phyloP scores from a whole-genome alignment of 2,113 vertebrate genomes.

The Raja brachyura region DNA sequence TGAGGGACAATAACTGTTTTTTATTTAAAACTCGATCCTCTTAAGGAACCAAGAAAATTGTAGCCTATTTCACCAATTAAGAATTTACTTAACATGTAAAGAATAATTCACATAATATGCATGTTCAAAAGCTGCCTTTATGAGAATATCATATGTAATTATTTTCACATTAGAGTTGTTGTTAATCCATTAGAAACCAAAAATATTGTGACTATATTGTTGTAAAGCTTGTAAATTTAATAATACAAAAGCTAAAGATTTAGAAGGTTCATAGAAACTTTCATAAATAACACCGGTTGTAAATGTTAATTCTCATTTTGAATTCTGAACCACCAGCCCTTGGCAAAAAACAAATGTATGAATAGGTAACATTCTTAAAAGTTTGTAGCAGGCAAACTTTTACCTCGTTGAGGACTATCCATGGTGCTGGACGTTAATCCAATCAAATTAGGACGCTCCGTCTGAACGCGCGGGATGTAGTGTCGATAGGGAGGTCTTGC shows the following conservation, averaged over 20 bases:
- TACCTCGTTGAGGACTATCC: slow-evolving; percentile 86
- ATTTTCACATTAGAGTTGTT: not conserved
- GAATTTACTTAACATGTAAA: not conserved
- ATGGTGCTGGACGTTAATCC: slow-evolving; percentile 86
- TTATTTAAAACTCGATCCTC: not conserved
- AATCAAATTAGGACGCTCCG: slow-evolving; percentile 90
- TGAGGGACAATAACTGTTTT: not conserved
- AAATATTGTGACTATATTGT: not conserved
- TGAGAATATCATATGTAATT: not conserved
- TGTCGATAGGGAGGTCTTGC: slow-evolving; percentile 84
- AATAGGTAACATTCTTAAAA: too few species aligned
- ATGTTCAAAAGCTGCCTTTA: not conserved
- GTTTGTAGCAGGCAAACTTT: not conserved
- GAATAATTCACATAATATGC: not conserved
- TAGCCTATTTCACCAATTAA: not conserved
- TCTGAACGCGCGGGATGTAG: slow-evolving; percentile 90
- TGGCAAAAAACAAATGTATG: not conserved
- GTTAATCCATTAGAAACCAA: not conserved
- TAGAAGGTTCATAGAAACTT: too few species aligned
- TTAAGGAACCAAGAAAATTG: not conserved
- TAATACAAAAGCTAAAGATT: not conserved
- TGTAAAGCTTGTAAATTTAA: not conserved
- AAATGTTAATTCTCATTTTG: not conserved
- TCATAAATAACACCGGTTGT: not conserved
- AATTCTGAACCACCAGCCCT: not conserved